Conservation (phyloP, 2,797 vertebrate species). For the Synaphobranchus kaupii region DNA sequence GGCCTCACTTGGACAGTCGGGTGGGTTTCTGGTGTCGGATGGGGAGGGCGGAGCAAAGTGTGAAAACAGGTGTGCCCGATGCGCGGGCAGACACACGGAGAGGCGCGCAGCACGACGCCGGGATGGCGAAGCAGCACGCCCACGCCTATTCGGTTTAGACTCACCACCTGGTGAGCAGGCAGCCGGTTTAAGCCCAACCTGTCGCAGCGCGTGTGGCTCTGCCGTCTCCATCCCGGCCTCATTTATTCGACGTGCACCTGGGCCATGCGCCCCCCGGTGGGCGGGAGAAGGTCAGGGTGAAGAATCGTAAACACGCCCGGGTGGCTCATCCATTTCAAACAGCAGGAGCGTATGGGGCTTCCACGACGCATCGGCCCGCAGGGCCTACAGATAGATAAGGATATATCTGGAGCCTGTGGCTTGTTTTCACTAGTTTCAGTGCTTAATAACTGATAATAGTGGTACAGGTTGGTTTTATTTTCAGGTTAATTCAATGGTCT, state of each 20-base stretch:
- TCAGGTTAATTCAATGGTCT: background rate
- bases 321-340: constrained; percentile 28
- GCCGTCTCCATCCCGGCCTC: background rate
- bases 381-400: background rate
- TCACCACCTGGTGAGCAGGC: background rate
- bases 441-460: background rate
- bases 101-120: background rate
- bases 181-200: background rate
- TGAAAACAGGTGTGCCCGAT: background rate
- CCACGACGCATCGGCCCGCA: background rate
- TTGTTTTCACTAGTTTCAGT: no score
- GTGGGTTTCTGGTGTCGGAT: no score
- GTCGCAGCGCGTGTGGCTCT: background rate
- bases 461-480: background rate
- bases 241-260: constrained; percentile 9
- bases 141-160: background rate
- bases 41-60: no score
- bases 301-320: constrained; percentile 19
- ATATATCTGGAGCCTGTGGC: background rate
- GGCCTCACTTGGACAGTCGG: background rate
- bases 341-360: background rate
- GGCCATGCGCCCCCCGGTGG: background rate
- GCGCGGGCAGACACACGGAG: background rate
- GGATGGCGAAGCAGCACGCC: background rate
- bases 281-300: constrained; percentile 25